These are phyloP conservation scores for Chloropsis cyanopogon DNA, from an alignment of 2,113 vertebrate species.

Conservation along the genomic window DNA sequence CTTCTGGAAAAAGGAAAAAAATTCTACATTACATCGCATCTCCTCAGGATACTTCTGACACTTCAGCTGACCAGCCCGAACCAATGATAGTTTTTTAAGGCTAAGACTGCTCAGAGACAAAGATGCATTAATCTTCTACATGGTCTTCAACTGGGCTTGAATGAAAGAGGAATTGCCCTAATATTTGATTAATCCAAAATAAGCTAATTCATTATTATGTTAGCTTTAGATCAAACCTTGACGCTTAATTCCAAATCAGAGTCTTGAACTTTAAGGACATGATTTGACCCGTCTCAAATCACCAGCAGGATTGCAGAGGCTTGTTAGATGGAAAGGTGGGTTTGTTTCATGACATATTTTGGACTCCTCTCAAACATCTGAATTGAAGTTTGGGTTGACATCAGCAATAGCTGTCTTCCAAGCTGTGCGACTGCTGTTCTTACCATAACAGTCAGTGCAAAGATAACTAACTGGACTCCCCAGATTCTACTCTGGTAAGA, in stretches of 20 bases:
- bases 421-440: background rate
- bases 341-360: background rate
- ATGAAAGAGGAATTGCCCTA: background rate
- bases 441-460: background rate
- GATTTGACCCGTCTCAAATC: background rate
- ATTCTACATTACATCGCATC: background rate
- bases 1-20: background rate
- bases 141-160: background rate
- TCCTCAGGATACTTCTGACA: background rate
- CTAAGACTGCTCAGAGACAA: background rate
- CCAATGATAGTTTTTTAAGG: background rate
- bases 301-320: background rate
- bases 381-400: background rate
- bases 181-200: background rate
- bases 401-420: background rate
- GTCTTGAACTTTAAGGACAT: background rate
- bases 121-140: background rate
- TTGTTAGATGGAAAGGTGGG: background rate
- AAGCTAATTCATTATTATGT: background rate
- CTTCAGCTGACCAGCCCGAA: background rate
- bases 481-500: background rate
- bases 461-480: background rate
- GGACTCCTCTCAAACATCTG: background rate
- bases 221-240: background rate
- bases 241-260: background rate